Percentiles rank a stretch among this genome's conserved stretches.
Evolutionary conservation across 2,797 vertebrate species (phyloP).

Genomic region (Trematomus bernacchii): DNA sequence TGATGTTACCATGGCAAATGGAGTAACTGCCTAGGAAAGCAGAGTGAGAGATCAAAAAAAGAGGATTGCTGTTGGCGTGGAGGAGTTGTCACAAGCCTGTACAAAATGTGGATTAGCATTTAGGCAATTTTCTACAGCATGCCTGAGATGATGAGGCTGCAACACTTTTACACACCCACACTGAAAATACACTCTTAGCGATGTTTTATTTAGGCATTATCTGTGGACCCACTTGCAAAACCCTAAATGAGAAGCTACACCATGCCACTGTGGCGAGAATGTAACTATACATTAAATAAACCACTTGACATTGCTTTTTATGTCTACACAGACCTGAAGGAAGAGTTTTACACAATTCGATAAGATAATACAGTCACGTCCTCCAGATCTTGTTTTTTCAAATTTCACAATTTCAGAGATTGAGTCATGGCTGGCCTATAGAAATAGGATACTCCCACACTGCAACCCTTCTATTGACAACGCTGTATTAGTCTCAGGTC

Average conservation of each 20-base stretch:
- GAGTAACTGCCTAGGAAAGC: slow-evolving; percentile 17
- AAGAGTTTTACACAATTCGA: slow-evolving; percentile 37
- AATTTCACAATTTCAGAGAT: slow-evolving; percentile 16
- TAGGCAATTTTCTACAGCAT: slow-evolving; percentile 51
- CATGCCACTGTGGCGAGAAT: neutral
- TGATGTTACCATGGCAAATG: slow-evolving; percentile 23
- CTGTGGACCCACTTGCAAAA: slow-evolving; percentile 17
- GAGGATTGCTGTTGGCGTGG: slow-evolving; percentile 3
- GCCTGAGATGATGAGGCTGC: slow-evolving; percentile 49
- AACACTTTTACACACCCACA: slow-evolving; percentile 33
- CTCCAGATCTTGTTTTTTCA: slow-evolving; percentile 32
- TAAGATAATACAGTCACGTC: slow-evolving; percentile 34
- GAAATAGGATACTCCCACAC: slow-evolving; percentile 39
- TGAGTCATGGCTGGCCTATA: slow-evolving; percentile 10
- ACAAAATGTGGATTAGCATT: slow-evolving; percentile 61
- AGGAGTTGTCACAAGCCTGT: slow-evolving; percentile 24
- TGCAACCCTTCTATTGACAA: slow-evolving; percentile 25
- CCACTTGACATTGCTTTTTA: neutral
- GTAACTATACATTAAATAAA: slow-evolving; percentile 33
- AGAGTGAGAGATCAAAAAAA: slow-evolving; percentile 1
- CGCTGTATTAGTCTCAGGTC: slow-evolving; percentile 24
- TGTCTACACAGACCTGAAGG: slow-evolving; percentile 7
- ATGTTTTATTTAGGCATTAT: slow-evolving; percentile 42
- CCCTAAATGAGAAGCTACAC: slow-evolving; percentile 22
- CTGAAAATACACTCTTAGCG: slow-evolving; percentile 37